These are phyloP conservation scores for Eudasyphora cyanicolor DNA, from an alignment of 2,888 invertebrate species.

Conservation along the genomic window DNA sequence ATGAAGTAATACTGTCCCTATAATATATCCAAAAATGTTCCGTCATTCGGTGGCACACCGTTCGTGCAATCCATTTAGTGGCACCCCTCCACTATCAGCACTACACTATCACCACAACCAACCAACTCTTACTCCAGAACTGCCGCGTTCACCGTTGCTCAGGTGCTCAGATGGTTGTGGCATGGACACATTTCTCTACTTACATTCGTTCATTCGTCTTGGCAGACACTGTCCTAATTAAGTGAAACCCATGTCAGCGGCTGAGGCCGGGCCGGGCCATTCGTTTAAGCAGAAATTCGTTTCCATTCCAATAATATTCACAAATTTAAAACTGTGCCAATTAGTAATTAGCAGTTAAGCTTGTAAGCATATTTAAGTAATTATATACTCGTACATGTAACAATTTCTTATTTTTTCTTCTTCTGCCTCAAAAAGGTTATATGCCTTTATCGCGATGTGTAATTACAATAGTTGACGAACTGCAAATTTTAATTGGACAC, in stretches of 20 bases:
- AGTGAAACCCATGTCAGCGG: neutral
- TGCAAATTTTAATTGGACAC: no score
- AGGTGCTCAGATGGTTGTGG: neutral
- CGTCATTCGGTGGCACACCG: conserved; percentile 18
- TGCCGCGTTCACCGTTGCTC: neutral
- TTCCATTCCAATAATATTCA: conserved; percentile 56
- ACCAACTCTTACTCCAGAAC: neutral
- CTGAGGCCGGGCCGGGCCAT: neutral
- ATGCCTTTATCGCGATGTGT: no score
- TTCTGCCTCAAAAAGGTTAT: no score
- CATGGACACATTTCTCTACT: neutral
- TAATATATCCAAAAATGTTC: conserved; percentile 34
- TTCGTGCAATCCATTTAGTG: neutral
- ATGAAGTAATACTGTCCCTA: conserved; percentile 36
- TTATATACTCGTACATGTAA: conserved; percentile 42
- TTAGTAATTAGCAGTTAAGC: conserved; percentile 48
- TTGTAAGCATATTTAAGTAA: conserved; percentile 53
- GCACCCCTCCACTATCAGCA: neutral
- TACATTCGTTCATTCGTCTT: neutral
- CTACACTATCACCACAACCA: neutral
- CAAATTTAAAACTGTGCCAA: conserved; percentile 49
- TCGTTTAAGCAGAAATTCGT: conserved; percentile 36
- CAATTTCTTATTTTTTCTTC: neutral
- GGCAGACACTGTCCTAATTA: neutral
- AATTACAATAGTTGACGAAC: no score